These are phyloP conservation scores for Athripsodes cinereus DNA, from an alignment of 2,888 invertebrate species.

Conservation along the genomic window DNA sequence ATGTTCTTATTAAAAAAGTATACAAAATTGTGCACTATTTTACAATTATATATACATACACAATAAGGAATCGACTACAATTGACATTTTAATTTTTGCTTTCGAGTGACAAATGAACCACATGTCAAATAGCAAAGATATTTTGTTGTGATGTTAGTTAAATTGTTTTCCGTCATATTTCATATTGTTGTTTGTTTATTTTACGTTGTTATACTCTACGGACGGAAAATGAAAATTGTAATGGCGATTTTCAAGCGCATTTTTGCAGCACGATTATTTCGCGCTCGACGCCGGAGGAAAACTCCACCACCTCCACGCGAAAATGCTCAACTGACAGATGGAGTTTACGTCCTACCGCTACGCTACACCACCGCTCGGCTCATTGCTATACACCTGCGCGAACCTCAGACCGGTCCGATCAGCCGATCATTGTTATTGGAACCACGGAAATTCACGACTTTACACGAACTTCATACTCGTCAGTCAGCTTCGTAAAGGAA, in stretches of 20 bases:
- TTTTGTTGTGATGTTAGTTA: background rate
- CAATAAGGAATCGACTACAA: slow-evolving; percentile 3
- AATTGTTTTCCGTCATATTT: slow-evolving; percentile 11
- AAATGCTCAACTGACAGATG: slow-evolving; percentile 17
- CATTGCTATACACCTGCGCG: slow-evolving; percentile 10
- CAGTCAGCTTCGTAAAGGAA: background rate
- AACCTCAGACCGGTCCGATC: slow-evolving; percentile 9
- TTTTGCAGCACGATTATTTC: slow-evolving; percentile 7
- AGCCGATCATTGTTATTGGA: slow-evolving; percentile 2
- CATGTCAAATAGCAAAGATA: slow-evolving; percentile 2
- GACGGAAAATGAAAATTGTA: slow-evolving; percentile 11
- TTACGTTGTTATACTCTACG: slow-evolving; percentile 1
- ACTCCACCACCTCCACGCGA: slow-evolving; percentile 7
- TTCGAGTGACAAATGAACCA: slow-evolving; percentile 1
- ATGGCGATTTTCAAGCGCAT: slow-evolving; percentile 14
- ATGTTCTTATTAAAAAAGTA: background rate
- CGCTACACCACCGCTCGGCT: background rate
- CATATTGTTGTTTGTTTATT: background rate
- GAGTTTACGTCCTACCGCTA: background rate
- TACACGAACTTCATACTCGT: background rate
- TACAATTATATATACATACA: slow-evolving; percentile 10
- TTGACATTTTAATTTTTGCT: background rate
- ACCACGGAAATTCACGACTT: background rate
- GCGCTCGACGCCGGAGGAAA: slow-evolving; percentile 4
- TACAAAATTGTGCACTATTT: background rate